Evolutionary conservation across 1,140 invertebrate genomes (phyloP), one percentile per base, ranked within the genome.

Genomic region (Sminthurides bifidus): DNA sequence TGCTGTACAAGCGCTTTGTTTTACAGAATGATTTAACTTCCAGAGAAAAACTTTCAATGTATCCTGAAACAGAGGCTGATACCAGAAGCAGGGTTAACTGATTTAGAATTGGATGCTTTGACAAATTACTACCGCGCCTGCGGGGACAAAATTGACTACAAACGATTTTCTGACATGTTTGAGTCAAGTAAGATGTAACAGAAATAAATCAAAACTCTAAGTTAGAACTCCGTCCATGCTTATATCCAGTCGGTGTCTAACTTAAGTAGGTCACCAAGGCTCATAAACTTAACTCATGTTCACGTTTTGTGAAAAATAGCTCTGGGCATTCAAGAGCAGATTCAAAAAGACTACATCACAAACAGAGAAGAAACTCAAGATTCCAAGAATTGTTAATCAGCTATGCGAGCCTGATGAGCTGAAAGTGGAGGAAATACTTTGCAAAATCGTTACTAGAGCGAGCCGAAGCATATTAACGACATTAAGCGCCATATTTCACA

Each of bases 111-210:
- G 41, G 62, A 64, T 5, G 62, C 62, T 26, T 27, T 64, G 21
- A 61, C 62, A 17, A 64, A 64, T 48, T 64, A 64, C 54, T 64
- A 60, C 45, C 19, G 62, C 37, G 62, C 58, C 6, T 60, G 58
- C 54, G 62, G 58, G 29, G 49, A 56, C 30, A 58, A 48, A 29
- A 64, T 64, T 44, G 56, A 64, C 30, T 64, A 64, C 50, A 54
- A 57, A 40, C 27, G 59, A 29, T 60, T 64, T 58, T 53, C 58
- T n/a, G 58, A 57, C 8, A 64, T 64, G 62, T 64, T 64, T 41
- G 59, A 64, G 30, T 64, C 62, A 3, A 58, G 61, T 63, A 43
- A 54, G 53, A 14, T 29, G 17, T n/a, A n/a, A n/a, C n/a, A n/a
- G n/a, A n/a, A n/a, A n/a, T n/a, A n/a, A n/a, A n/a, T n/a, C n/a